Conservation (phyloP, 2,797 vertebrate genomes). For the Acridotheres tristis region DNA sequence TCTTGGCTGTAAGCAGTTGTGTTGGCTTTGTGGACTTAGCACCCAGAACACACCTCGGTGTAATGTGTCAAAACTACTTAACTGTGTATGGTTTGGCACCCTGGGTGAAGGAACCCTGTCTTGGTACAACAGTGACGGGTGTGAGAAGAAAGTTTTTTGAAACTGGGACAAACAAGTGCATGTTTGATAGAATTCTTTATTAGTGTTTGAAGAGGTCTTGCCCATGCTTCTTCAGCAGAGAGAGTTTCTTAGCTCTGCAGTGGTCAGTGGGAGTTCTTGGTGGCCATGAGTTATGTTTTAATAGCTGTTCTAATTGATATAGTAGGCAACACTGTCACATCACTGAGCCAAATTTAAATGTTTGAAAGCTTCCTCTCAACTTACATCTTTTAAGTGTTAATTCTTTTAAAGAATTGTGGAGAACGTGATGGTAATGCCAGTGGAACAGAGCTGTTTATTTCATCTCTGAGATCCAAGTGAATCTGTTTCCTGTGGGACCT, state of each 20-base stretch:
- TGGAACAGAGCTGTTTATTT: neutral
- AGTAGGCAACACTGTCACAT: neutral
- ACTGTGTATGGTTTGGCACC: neutral
- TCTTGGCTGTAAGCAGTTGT: neutral
- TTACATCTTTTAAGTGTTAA: neutral
- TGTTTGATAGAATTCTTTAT: neutral
- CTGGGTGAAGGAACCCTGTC: neutral
- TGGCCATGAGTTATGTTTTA: neutral
- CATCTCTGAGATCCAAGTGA: rapidly evolving
- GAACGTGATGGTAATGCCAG: rapidly evolving
- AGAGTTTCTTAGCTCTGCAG: neutral
- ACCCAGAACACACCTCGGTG: neutral
- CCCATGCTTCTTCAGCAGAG: neutral
- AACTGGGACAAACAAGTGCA: neutral
- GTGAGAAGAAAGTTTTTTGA: neutral
- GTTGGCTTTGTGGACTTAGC: neutral
- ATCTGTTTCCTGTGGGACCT: neutral
- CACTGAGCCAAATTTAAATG: neutral
- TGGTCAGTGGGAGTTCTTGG: neutral
- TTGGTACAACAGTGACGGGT: neutral
- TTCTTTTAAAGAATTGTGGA: neutral
- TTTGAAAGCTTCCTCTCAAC: neutral
- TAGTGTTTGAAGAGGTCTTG: neutral
- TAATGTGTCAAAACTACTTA: neutral
- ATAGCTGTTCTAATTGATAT: neutral